Base-by-base conservation (phyloP, 2,797 vertebrate genomes). In the Mus caroli region DNA sequence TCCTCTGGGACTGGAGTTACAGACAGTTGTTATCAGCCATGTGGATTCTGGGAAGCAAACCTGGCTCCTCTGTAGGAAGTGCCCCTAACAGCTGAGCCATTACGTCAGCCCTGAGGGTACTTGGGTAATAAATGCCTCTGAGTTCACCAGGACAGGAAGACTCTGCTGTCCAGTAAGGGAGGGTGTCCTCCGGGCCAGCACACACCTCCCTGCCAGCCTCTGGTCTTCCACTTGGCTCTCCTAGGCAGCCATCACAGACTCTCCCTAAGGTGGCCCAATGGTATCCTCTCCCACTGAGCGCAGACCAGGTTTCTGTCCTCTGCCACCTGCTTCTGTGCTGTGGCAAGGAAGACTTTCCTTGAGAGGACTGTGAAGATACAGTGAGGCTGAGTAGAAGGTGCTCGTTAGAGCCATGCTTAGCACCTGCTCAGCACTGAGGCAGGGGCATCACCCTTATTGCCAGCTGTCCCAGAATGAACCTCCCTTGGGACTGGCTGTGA, bases 301-400 rank as follows among this genome's bases (percentile, higher is more conserved):
- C 28, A 3, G 19, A 50, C 67, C 46, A 0, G 1, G 75, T 50
- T 43, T 40, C n/a, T 7, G 28, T 40, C 69, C 1, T 13, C 58
- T 88, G 50, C 40, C 43, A 0, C 34, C 60, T 54, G 40, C 0
- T 19, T 87, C 67, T 15, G 52, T 13, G 13, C 26, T 3, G 3
- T 37, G 28, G 54, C 76, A 11, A 3, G 3, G 15, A 56, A 17
- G 75, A 40, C 76, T 19, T 2, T 1, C 37, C 26, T 46, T 10
- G 0, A 4, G 15, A 52, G 64, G 37, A 0, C 40, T 22, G 5
- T 1, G 58, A 75, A 37, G 71, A n/a, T 8, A 2, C 31, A 19
- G 0, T 0, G 13, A 40, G 60, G 6, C 4, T 0, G 0, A 5
- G 22, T 17, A 1, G 71, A 19, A 28, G 24, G 60, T 2, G 1